Percentiles rank a stretch among this genome's conserved stretches.
These are phyloP conservation scores for Agrenia bidenticulata DNA, from an alignment of 2,888 invertebrate species.

Conservation along the genomic window DNA sequence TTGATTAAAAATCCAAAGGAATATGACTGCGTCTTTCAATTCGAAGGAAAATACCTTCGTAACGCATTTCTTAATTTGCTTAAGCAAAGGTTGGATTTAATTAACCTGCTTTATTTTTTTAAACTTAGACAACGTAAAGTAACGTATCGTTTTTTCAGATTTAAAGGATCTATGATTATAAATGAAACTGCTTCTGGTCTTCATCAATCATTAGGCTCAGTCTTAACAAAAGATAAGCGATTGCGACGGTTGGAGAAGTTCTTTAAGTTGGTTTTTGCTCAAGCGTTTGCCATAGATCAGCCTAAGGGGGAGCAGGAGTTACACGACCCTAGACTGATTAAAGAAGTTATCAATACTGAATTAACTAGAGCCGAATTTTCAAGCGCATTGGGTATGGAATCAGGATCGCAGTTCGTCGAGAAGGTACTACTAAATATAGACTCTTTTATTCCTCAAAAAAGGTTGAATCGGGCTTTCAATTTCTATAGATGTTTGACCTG, in stretches of 20 bases:
- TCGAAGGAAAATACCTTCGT: constrained; percentile 57
- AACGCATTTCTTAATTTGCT: constrained; percentile 56
- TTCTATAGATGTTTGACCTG: constrained; percentile 61
- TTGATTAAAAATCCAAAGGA: constrained; percentile 59
- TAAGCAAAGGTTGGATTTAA: constrained; percentile 54
- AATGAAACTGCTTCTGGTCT: constrained; percentile 33
- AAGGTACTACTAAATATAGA: constrained; percentile 54
- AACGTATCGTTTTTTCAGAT: constrained; percentile 19
- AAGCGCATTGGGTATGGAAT: constrained; percentile 62
- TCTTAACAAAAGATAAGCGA: constrained; percentile 59
- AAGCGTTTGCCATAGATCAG: constrained; percentile 58
- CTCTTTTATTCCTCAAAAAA: no score
- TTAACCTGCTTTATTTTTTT: no score
- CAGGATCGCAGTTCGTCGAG: constrained; percentile 62
- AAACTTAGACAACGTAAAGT: no score
- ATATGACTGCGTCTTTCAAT: constrained; percentile 57
- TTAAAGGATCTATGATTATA: constrained; percentile 23
- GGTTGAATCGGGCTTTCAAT: no score
- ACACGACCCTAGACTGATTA: constrained; percentile 57
- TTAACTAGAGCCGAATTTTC: constrained; percentile 64
- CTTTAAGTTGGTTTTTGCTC: constrained; percentile 62
- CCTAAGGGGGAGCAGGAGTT: constrained; percentile 57
- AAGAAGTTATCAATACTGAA: constrained; percentile 60
- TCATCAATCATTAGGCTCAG: constrained; percentile 54
- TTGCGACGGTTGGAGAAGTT: constrained; percentile 61